Evolutionary conservation across 2,113 vertebrate genomes (phyloP).

Genomic region (Phalacrocorax aristotelis): DNA sequence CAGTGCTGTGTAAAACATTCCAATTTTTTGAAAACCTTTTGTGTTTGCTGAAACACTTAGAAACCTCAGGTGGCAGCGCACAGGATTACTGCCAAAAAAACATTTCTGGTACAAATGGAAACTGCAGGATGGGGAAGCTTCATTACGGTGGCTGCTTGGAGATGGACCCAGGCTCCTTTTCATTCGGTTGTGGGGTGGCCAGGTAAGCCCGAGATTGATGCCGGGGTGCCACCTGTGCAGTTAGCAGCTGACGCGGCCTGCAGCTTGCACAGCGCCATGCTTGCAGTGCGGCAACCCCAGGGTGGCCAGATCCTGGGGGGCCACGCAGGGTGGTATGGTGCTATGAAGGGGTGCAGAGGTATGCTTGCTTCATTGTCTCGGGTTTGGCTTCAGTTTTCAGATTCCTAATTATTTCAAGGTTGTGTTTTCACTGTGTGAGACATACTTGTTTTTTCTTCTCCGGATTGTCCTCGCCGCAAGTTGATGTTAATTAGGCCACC

Average conservation of each 20-base stretch:
- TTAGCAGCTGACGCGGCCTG: too few relatives aligned
- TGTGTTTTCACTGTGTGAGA: background rate
- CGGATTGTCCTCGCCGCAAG: fast-evolving
- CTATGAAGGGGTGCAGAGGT: background rate
- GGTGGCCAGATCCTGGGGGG: too few relatives aligned
- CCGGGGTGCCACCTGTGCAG: background rate
- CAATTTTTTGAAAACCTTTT: background rate
- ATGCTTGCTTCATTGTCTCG: background rate
- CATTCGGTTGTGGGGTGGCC: fast-evolving
- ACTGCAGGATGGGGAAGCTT: background rate
- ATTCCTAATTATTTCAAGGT: background rate
- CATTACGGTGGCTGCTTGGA: background rate
- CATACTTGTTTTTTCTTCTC: background rate
- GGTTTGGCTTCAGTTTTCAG: background rate
- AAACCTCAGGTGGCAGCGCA: background rate
- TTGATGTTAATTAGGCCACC: background rate
- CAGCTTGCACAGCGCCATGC: background rate
- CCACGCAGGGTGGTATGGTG: background rate
- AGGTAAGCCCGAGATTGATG: background rate
- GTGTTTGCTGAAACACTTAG: background rate
- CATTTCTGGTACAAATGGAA: background rate
- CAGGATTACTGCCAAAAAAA: background rate
- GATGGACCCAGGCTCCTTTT: background rate
- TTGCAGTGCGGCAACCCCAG: fast-evolving
- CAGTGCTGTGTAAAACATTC: fast-evolving